These are phyloP conservation scores for Cyphomyrus plagiostoma DNA, from an alignment of 2,113 vertebrate species.

Conservation along the genomic window DNA sequence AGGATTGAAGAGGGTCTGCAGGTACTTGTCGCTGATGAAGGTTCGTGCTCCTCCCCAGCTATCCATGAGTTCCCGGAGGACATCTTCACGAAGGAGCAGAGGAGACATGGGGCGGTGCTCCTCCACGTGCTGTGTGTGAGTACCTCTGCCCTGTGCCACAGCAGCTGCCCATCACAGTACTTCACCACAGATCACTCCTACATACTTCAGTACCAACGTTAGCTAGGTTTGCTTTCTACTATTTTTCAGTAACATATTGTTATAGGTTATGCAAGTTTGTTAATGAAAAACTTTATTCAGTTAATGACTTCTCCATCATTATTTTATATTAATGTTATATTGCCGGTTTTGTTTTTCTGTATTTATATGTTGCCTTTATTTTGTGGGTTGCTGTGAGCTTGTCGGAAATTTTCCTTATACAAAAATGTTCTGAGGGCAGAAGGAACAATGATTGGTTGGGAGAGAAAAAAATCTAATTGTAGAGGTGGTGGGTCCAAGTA, in stretches of 20 bases:
- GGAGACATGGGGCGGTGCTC: conserved; percentile 56
- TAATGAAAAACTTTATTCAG: neutral
- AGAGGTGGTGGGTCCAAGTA: neutral
- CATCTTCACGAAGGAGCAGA: conserved; percentile 65
- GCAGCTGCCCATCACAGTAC: neutral
- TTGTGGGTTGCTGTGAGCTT: neutral
- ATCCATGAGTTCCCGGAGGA: conserved; percentile 69
- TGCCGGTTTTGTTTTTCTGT: neutral
- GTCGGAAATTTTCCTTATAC: neutral
- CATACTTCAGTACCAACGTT: neutral
- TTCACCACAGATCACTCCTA: neutral
- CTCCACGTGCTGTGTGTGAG: conserved; percentile 67
- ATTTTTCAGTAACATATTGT: neutral
- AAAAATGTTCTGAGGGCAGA: neutral
- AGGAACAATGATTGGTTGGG: neutral
- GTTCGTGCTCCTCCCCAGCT: conserved; percentile 36
- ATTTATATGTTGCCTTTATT: neutral
- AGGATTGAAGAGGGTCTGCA: neutral
- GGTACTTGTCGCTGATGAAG: neutral
- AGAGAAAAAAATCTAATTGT: neutral
- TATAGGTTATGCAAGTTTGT: neutral
- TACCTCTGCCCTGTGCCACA: conserved; percentile 8
- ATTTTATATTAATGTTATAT: neutral
- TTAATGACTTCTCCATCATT: neutral
- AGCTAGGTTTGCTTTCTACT: neutral